phyloP scores from a whole-genome alignment of 2,113 vertebrate genomes.

The Colossoma macropomum region DNA sequence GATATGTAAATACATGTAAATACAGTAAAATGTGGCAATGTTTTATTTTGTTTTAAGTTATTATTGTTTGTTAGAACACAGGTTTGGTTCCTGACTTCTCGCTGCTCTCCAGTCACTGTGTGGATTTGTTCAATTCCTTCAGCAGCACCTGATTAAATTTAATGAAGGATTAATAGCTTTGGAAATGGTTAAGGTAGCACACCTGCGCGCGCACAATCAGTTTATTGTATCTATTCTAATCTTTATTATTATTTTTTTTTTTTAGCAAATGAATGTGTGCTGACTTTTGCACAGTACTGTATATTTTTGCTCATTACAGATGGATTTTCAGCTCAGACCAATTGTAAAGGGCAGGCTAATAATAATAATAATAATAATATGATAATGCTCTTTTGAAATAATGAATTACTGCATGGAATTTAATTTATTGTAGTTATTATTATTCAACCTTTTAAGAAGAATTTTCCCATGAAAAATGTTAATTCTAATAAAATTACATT shows the following conservation, averaged over 20 bases:
- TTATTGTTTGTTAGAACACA: too few species aligned
- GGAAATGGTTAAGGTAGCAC: neutral
- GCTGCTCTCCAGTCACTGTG: too few species aligned
- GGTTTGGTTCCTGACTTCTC: too few species aligned
- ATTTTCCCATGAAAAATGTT: neutral
- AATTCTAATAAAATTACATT: slow-evolving; percentile 1
- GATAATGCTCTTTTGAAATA: neutral
- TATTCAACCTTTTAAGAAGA: neutral
- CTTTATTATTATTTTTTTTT: too few species aligned
- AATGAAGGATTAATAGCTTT: neutral
- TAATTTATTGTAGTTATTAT: slow-evolving; percentile 18
- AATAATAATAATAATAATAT: too few species aligned
- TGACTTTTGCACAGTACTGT: too few species aligned
- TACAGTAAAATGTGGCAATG: too few species aligned
- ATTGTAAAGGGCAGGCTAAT: neutral
- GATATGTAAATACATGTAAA: too few species aligned
- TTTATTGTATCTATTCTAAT: too few species aligned
- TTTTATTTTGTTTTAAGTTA: too few species aligned
- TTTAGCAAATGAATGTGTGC: too few species aligned
- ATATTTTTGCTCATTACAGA: neutral
- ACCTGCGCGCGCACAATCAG: neutral
- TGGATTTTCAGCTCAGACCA: neutral
- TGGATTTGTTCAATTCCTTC: neutral
- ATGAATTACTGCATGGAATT: slow-evolving; percentile 30
- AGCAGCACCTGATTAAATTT: neutral